These are phyloP conservation scores for Danio aesculapii DNA, from an alignment of 2,797 vertebrate species.

Conservation along the genomic window DNA sequence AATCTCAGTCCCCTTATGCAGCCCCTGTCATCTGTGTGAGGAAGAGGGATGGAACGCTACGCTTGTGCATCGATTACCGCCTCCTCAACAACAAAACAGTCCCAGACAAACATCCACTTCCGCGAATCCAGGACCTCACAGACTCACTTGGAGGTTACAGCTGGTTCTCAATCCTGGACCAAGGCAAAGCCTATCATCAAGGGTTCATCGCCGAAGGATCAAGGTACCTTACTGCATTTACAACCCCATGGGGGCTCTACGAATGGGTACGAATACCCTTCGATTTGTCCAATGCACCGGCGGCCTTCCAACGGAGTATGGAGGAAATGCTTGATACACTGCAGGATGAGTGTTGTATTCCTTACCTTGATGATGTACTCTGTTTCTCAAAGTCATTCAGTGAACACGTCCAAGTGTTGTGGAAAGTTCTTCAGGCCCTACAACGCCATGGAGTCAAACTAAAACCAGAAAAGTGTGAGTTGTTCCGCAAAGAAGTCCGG, in stretches of 20 bases:
- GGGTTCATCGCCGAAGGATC: conserved; percentile 1
- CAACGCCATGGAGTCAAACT: conserved; percentile 18
- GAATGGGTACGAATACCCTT: conserved; percentile 43
- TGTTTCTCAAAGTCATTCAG: conserved; percentile 28
- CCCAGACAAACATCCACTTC: neutral
- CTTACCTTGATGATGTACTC: conserved; percentile 28
- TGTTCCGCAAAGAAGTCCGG: neutral
- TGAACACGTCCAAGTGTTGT: neutral
- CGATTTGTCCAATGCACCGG: conserved; percentile 40
- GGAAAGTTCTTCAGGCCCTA: neutral
- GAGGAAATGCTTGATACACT: conserved; percentile 26
- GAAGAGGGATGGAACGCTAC: neutral
- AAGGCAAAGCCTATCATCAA: conserved; percentile 24
- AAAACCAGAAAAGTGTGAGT: too few species aligned
- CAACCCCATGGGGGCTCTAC: conserved; percentile 32
- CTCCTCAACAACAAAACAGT: conserved; percentile 8
- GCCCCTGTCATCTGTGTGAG: neutral
- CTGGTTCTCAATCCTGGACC: conserved; percentile 23
- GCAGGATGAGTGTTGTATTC: conserved; percentile 36
- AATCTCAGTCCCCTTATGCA: neutral
- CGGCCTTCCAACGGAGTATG: conserved; percentile 39
- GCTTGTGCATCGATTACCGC: neutral
- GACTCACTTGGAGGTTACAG: neutral
- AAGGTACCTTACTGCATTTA: conserved; percentile 25
- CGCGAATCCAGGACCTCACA: neutral